Conservation (phyloP, 2,888 invertebrate species). For the Drosophila suboccidentalis region DNA sequence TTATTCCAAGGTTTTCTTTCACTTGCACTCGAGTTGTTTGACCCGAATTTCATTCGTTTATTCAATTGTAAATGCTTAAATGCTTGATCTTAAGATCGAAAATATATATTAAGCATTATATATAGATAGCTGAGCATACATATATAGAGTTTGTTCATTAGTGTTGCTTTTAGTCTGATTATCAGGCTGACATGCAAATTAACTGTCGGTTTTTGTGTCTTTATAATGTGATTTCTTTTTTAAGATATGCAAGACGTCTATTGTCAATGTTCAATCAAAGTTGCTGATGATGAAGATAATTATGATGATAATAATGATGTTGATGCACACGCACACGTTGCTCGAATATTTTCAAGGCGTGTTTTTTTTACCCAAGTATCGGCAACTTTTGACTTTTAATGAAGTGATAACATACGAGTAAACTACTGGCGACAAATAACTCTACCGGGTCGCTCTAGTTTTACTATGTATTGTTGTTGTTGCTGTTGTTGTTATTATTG, state of each 20-base stretch:
- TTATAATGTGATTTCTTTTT: constrained; percentile 23
- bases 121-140: neutral
- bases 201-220: constrained; percentile 13
- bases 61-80: neutral
- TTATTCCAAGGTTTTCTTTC: neutral
- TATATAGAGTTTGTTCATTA: neutral
- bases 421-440: constrained; percentile 39
- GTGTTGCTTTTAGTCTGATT: constrained; percentile 1
- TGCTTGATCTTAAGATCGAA: neutral
- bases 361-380: constrained; percentile 6
- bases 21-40: neutral
- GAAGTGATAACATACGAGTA: constrained; percentile 46
- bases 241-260: constrained; percentile 21
- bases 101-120: too few species aligned
- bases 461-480: constrained; percentile 5
- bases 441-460: constrained; percentile 34
- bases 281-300: neutral
- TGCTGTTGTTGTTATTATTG: constrained; percentile 9
- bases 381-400: constrained; percentile 38
- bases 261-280: constrained; percentile 11
- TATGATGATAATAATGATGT: constrained; percentile 16
- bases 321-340: constrained; percentile 7
- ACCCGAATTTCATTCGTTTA: neutral
- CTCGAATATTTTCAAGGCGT: constrained; percentile 29
- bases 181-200: constrained; percentile 37